Evolutionary conservation across 2,797 vertebrate species (phyloP).

Genomic region (Vultur gryphus): DNA sequence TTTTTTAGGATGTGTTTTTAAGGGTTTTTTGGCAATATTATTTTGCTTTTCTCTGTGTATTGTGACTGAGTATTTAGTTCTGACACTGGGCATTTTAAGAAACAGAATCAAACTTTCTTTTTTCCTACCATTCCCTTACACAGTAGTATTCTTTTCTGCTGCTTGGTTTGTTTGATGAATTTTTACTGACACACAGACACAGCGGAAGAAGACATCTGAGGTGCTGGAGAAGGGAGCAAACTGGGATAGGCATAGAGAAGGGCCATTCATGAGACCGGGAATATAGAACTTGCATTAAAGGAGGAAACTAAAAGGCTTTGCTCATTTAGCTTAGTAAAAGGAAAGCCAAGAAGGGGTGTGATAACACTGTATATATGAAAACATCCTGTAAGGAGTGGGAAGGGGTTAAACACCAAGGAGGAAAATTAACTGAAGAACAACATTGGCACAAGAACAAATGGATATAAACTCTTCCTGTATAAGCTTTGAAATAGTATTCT

Average conservation of each 20-base stretch:
- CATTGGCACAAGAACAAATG: not conserved
- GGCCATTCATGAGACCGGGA: not conserved
- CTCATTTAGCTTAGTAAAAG: not conserved
- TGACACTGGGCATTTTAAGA: not conserved
- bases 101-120: not conserved
- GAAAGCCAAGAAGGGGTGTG: not conserved
- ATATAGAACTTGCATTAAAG: not conserved
- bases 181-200: not conserved
- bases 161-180: not conserved
- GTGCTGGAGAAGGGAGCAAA: not conserved
- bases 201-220: not conserved
- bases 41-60: not conserved
- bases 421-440: not conserved
- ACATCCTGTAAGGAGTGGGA: not conserved
- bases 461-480: not conserved
- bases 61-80: not conserved
- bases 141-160: not conserved
- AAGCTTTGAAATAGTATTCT: not conserved
- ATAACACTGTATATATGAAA: not conserved
- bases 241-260: not conserved
- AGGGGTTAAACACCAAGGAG: not conserved
- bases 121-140: not conserved
- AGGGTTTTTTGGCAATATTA: not conserved
- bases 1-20: not conserved
- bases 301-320: not conserved